A percentile compares a stretch with the other conserved stretches of the same genome.
Evolutionary conservation across 1,140 invertebrate genomes (phyloP).

Genomic region (Drosophila erecta): DNA sequence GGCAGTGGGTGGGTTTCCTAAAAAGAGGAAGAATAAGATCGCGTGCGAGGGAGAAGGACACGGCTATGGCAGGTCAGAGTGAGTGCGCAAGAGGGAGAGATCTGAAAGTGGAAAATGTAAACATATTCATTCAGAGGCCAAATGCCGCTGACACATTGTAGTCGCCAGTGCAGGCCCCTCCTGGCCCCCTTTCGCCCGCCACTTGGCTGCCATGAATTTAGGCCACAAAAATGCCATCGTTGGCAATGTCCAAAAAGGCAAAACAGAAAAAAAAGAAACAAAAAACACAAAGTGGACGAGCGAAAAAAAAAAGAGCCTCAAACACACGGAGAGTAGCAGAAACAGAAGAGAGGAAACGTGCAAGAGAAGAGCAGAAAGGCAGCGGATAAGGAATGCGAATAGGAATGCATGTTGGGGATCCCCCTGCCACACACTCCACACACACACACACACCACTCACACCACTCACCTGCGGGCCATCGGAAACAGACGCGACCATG

Average conservation of each 20-base stretch:
- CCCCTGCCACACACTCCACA: neutral
- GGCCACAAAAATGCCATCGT: slow-evolving; percentile 79
- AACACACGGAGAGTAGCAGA: slow-evolving; percentile 20
- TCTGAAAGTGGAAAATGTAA: slow-evolving; percentile 72
- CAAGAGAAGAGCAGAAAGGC: slow-evolving; percentile 51
- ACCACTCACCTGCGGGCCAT: slow-evolving; percentile 6
- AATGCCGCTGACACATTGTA: slow-evolving; percentile 77
- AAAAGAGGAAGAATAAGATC: neutral
- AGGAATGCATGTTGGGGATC: slow-evolving; percentile 65
- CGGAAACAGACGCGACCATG: slow-evolving; percentile 53
- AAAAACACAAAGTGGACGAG: slow-evolving; percentile 50
- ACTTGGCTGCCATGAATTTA: slow-evolving; percentile 62
- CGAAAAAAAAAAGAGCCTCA: slow-evolving; percentile 39
- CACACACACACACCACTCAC: neutral
- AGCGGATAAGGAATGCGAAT: slow-evolving; percentile 59
- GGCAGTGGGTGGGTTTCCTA: neutral
- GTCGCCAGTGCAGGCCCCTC: slow-evolving; percentile 13
- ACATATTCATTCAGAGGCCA: slow-evolving; percentile 75
- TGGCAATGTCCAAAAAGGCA: slow-evolving; percentile 70
- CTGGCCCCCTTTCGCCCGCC: neutral
- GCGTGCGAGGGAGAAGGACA: neutral
- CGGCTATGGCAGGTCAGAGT: neutral
- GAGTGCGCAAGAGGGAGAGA: slow-evolving; percentile 16
- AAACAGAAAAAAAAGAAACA: slow-evolving; percentile 53
- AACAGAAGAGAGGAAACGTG: slow-evolving; percentile 18